Percentiles rank a stretch among this genome's conserved stretches.
Conservation (phyloP, 2,113 vertebrate species). For the Centrocercus urophasianus region DNA sequence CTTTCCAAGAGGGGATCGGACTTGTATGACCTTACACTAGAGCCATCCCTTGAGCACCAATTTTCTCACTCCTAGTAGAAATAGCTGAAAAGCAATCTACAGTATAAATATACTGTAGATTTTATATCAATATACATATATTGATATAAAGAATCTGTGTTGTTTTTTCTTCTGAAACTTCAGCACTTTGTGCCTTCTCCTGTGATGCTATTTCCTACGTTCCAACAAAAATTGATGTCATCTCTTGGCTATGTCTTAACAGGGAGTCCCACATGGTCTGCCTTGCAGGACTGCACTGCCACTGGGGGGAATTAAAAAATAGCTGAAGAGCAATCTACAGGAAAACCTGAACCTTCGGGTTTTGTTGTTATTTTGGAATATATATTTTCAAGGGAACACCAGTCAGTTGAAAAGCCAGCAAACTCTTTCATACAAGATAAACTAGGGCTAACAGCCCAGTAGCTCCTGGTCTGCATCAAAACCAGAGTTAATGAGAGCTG, state of each 20-base stretch:
- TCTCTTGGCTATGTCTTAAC: background rate
- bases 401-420: background rate
- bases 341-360: background rate
- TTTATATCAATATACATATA: no score
- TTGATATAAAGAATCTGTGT: background rate
- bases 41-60: background rate
- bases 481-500: background rate
- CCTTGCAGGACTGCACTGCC: background rate
- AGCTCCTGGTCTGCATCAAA: background rate
- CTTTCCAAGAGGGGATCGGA: background rate
- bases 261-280: background rate
- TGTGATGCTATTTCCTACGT: background rate
- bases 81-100: background rate
- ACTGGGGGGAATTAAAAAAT: background rate
- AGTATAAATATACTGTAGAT: no score
- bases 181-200: background rate
- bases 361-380: background rate
- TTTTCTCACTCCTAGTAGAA: background rate
- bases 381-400: background rate
- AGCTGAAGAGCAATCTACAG: background rate
- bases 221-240: background rate
- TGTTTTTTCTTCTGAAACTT: background rate
- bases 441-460: background rate
- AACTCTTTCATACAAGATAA: background rate
- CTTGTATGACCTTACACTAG: background rate